phyloP scores from a whole-genome alignment of 1,140 invertebrate genomes.

The Nasonia giraulti region DNA sequence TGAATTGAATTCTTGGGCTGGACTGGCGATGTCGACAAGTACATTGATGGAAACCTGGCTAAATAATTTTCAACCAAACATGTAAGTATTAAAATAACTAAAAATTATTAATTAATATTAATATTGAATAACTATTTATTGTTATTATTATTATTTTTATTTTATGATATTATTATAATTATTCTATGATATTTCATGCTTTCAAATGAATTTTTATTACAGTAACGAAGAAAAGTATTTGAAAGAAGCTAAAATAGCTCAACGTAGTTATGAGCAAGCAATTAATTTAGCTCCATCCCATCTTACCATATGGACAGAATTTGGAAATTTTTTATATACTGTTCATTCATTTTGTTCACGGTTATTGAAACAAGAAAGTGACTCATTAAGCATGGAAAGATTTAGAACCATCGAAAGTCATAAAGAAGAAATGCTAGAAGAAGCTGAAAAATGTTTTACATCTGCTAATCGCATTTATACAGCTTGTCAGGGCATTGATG shows the following conservation, averaged over 20 bases:
- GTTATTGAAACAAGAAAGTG: constrained; percentile 85
- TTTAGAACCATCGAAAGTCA: constrained; percentile 84
- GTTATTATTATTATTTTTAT: too few relatives aligned
- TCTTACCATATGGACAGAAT: constrained; percentile 90
- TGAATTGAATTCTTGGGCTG: constrained; percentile 94
- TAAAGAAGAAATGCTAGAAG: constrained; percentile 86
- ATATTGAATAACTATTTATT: too few relatives aligned
- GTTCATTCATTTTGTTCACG: constrained; percentile 91
- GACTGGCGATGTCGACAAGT: constrained; percentile 87
- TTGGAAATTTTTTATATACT: constrained; percentile 89
- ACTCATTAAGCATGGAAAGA: constrained; percentile 85
- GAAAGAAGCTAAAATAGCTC: constrained; percentile 81
- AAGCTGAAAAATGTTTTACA: constrained; percentile 85
- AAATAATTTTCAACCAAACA: constrained; percentile 81
- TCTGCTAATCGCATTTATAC: constrained; percentile 80
- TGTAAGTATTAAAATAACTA: constrained; percentile 60
- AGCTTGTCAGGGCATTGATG: constrained; percentile 61
- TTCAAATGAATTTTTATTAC: constrained; percentile 51
- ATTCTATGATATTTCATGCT: neutral
- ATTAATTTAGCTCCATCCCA: constrained; percentile 82
- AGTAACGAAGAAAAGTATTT: constrained; percentile 83
- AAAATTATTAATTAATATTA: neutral
- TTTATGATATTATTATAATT: too few relatives aligned
- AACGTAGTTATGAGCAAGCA: constrained; percentile 86
- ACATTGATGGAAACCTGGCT: constrained; percentile 88